phyloP scores from a whole-genome alignment of 1,140 invertebrate species.

The Drosophila busckii region DNA sequence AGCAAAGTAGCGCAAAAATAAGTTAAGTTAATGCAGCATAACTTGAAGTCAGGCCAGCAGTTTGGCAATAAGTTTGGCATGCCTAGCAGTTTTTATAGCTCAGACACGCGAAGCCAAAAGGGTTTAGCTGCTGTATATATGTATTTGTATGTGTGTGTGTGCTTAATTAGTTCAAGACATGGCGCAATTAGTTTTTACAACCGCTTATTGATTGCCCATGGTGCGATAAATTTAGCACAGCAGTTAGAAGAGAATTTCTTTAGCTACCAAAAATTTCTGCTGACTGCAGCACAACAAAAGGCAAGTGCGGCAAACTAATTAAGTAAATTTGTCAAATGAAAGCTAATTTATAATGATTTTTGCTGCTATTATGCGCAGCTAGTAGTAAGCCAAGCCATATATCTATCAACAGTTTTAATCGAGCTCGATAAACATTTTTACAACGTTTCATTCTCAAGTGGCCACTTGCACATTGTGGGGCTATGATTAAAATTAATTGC shows the following conservation, averaged over 20 bases:
- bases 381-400: slow-evolving; percentile 13
- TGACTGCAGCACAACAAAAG: neutral
- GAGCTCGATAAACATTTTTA: slow-evolving; percentile 55
- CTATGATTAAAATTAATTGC: slow-evolving; percentile 50
- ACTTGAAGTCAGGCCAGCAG: no score
- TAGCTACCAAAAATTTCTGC: no score
- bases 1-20: no score
- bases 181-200: slow-evolving; percentile 67
- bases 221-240: slow-evolving; percentile 57
- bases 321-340: slow-evolving; percentile 24
- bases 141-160: slow-evolving; percentile 1
- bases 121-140: neutral
- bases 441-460: slow-evolving; percentile 44
- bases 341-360: slow-evolving; percentile 26
- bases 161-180: slow-evolving; percentile 72
- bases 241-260: no score
- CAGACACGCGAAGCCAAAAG: no score
- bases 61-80: no score
- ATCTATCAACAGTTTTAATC: slow-evolving; percentile 4
- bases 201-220: slow-evolving; percentile 61
- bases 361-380: neutral
- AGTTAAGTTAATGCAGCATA: no score
- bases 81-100: no score
- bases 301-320: slow-evolving; percentile 13
- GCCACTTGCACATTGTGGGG: slow-evolving; percentile 11